phyloP scores from a whole-genome alignment of 2,888 invertebrate species.

The Lepas anatifera region DNA sequence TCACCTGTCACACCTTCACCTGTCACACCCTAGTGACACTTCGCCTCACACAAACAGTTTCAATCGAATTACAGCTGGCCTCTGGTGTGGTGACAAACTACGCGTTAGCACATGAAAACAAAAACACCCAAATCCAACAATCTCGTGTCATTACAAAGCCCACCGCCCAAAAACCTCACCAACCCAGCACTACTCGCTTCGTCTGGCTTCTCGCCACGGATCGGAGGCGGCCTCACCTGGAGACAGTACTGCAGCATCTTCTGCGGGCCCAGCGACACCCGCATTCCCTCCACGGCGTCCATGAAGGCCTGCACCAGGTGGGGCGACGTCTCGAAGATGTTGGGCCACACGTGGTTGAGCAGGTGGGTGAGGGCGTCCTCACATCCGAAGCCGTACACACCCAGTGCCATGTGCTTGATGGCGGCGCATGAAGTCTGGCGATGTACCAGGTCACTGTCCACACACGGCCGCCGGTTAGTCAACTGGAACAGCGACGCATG shows the following conservation, averaged over 20 bases:
- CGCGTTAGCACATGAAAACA: no score
- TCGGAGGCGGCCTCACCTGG: conserved; percentile 54
- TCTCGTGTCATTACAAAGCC: not conserved
- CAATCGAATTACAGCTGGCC: no score
- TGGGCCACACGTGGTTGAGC: conserved; percentile 98
- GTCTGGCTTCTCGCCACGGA: no score
- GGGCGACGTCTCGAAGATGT: conserved; percentile 98
- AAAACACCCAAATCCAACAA: no score
- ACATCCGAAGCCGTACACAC: conserved; percentile 96
- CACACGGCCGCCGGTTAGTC: no score
- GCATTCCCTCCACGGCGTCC: conserved; percentile 94
- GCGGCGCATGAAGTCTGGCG: conserved; percentile 98
- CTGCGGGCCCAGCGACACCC: conserved; percentile 91
- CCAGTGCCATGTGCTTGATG: conserved; percentile 96
- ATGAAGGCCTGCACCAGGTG: conserved; percentile 99
- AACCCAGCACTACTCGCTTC: not conserved
- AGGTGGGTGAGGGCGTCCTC: conserved; percentile 95
- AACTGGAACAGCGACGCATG: no score
- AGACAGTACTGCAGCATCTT: conserved; percentile 92
- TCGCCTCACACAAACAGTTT: no score
- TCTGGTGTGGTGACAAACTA: no score
- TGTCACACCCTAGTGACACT: no score
- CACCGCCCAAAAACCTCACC: not conserved
- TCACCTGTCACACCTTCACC: no score
- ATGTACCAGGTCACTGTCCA: conserved; percentile 81